phyloP scores from a whole-genome alignment of 2,888 invertebrate species.

The Automeris io region DNA sequence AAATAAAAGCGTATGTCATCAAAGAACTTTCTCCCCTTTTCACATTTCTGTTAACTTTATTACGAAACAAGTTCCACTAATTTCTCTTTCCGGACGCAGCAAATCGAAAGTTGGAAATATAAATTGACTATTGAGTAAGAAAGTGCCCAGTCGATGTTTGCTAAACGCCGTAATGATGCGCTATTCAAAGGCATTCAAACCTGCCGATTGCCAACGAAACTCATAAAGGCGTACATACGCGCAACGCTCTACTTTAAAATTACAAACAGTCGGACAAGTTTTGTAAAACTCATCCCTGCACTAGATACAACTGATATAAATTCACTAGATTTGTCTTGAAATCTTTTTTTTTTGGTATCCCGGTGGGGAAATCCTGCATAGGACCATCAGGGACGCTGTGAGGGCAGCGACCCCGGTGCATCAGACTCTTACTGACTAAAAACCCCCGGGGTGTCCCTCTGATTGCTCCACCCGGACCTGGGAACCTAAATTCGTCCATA shows the following conservation, averaged over 20 bases:
- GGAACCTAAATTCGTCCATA: no score
- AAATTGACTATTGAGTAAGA: background rate
- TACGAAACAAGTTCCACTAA: background rate
- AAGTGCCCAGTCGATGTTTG: background rate
- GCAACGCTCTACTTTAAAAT: slow-evolving; percentile 69
- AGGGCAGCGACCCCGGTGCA: no score
- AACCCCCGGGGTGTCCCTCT: no score
- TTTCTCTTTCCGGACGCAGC: background rate
- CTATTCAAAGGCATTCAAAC: background rate
- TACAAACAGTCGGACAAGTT: slow-evolving; percentile 71
- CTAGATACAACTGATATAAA: slow-evolving; percentile 6
- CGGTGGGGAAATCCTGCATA: no score
- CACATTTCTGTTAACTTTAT: no score
- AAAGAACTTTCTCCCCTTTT: no score
- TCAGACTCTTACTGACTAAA: no score
- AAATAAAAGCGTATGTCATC: no score
- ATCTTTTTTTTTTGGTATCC: no score
- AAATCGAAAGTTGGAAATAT: background rate
- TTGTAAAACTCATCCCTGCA: slow-evolving; percentile 61
- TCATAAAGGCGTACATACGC: slow-evolving; percentile 57
- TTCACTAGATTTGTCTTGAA: slow-evolving; percentile 22
- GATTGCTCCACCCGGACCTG: no score
- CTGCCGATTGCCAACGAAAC: slow-evolving; percentile 42
- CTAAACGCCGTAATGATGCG: slow-evolving; percentile 2
- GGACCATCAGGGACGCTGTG: no score